Conservation (phyloP, 2,797 vertebrate species). For the Novumbra hubbsi region DNA sequence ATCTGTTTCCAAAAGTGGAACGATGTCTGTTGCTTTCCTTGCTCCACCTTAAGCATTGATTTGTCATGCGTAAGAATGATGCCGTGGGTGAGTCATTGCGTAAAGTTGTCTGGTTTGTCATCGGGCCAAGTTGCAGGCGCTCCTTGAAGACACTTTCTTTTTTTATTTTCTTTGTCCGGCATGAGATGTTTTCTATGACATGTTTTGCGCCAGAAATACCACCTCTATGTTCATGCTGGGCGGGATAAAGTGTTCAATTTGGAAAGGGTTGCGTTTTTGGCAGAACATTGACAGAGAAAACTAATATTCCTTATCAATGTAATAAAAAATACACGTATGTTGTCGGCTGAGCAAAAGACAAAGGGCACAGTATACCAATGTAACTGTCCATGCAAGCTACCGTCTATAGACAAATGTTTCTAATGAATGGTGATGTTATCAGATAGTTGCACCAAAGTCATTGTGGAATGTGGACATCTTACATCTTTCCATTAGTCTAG, state of each 20-base stretch:
- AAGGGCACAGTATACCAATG: too few species aligned
- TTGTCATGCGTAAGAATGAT: conserved; percentile 70
- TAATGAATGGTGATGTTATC: not conserved
- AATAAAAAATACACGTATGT: too few species aligned
- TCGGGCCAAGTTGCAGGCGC: conserved; percentile 9
- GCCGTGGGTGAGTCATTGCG: conserved; percentile 72
- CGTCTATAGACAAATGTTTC: too few species aligned
- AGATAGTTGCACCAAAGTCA: not conserved
- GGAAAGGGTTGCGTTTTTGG: not conserved
- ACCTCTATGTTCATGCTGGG: not conserved
- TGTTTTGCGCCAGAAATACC: not conserved
- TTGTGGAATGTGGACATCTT: not conserved
- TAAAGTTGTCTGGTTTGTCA: conserved; percentile 64
- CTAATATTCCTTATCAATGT: not conserved
- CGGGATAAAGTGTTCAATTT: not conserved
- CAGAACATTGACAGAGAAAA: not conserved
- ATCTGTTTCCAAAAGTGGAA: conserved; percentile 52
- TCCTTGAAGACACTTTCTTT: not conserved
- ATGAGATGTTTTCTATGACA: not conserved
- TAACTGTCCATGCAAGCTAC: too few species aligned
- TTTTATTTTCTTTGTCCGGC: not conserved
- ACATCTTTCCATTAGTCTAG: too few species aligned
- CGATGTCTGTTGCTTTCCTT: conserved; percentile 40
- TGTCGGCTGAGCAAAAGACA: too few species aligned
- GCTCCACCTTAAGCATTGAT: conserved; percentile 73